phyloP scores from a whole-genome alignment of 2,797 vertebrate genomes.

The Limosa lapponica region DNA sequence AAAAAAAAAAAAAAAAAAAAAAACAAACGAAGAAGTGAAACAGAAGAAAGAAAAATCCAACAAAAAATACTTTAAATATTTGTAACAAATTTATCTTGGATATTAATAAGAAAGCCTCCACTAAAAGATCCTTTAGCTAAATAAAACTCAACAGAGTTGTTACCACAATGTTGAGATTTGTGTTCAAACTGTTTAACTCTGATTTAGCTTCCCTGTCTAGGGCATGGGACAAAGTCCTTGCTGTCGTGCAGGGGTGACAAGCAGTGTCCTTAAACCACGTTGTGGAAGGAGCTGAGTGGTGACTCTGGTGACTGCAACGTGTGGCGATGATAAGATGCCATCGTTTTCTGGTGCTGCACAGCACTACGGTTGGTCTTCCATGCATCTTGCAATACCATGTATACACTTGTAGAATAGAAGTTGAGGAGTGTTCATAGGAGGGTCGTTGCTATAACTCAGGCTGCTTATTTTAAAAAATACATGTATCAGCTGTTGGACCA shows the following conservation, averaged over 20 bases:
- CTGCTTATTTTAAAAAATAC: background rate
- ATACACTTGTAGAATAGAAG: background rate
- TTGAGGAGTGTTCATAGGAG: background rate
- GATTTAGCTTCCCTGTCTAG: background rate
- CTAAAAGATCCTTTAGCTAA: background rate
- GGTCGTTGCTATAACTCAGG: background rate
- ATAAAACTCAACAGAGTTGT: background rate
- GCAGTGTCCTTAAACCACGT: accelerated
- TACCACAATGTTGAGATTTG: background rate
- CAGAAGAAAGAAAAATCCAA: background rate
- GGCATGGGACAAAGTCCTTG: background rate
- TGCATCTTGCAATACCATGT: background rate
- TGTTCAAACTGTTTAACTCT: background rate
- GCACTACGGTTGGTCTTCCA: background rate
- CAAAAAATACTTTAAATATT: background rate
- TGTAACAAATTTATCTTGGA: background rate
- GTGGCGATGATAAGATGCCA: background rate
- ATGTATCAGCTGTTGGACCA: background rate
- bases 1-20: background rate
- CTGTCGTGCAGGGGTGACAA: background rate
- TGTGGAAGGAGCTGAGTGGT: background rate
- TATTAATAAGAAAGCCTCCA: background rate
- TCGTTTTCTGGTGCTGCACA: background rate
- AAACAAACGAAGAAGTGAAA: background rate
- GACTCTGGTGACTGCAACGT: background rate